Evolutionary conservation across 2,888 invertebrate species (phyloP).

Genomic region (Lithodes maja): DNA sequence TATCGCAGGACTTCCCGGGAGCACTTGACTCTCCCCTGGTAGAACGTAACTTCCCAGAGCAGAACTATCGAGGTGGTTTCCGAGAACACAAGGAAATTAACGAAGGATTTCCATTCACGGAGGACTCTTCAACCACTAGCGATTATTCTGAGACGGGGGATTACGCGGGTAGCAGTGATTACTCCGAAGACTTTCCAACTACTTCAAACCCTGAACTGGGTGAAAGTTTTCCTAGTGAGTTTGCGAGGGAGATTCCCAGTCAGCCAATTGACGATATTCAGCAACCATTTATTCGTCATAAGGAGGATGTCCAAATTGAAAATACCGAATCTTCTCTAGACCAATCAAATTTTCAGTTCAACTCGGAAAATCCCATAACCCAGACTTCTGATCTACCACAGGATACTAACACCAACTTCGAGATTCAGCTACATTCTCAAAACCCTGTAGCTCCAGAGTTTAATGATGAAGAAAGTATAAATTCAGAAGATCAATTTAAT

Average conservation of each 20-base stretch:
- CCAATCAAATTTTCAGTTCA: background rate
- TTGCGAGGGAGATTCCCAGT: background rate
- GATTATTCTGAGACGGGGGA: constrained; percentile 24
- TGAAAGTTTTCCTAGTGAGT: background rate
- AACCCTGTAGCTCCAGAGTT: background rate
- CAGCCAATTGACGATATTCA: background rate
- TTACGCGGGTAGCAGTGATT: background rate
- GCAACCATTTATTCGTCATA: background rate
- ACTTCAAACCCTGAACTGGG: background rate
- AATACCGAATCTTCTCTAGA: background rate
- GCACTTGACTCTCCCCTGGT: background rate
- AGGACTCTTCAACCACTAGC: background rate
- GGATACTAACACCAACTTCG: background rate
- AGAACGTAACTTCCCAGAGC: background rate
- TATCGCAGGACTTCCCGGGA: background rate
- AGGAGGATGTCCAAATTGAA: background rate
- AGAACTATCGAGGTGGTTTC: background rate
- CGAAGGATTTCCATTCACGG: background rate
- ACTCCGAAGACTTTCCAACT: background rate
- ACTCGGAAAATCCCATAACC: background rate
- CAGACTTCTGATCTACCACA: background rate
- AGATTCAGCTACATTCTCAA: background rate
- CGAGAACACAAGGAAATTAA: background rate
- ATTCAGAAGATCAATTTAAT: background rate
- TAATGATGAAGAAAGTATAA: background rate